phyloP scores from a whole-genome alignment of 2,797 vertebrate genomes.

The Semaprochilodus insignis region DNA sequence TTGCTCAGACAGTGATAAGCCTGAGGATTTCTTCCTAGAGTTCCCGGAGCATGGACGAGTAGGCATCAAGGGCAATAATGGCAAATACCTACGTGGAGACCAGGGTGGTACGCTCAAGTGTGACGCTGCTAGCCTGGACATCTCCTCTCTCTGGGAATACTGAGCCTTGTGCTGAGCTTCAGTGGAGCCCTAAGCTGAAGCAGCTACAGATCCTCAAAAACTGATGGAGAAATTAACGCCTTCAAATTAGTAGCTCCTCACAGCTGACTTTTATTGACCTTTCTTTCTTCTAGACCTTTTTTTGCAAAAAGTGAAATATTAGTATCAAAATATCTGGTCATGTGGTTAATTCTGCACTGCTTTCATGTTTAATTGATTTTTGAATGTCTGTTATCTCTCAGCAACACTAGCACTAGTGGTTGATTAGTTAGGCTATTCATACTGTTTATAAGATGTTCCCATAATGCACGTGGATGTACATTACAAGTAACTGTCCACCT shows the following conservation, averaged over 20 bases:
- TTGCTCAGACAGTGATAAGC: constrained; percentile 88
- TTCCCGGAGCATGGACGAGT: constrained; percentile 88
- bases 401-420: neutral
- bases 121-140: constrained; percentile 79
- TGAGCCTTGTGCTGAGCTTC: constrained; percentile 66
- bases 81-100: constrained; percentile 91
- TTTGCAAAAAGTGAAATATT: constrained; percentile 9
- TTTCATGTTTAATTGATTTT: constrained; percentile 6
- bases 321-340: neutral
- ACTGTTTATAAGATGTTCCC: neutral
- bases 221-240: neutral
- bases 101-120: constrained; percentile 90
- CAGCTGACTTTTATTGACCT: neutral
- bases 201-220: neutral
- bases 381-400: neutral
- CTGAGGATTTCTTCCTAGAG: constrained; percentile 95
- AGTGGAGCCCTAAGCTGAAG: neutral
- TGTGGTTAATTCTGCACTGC: neutral
- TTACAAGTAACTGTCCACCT: neutral
- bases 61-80: constrained; percentile 88
- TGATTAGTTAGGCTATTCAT: neutral
- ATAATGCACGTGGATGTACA: neutral
- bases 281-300: constrained; percentile 15
- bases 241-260: neutral
- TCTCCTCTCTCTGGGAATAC: constrained; percentile 90